Percentiles rank a stretch among this genome's conserved stretches.
phyloP scores from a whole-genome alignment of 2,113 vertebrate species.

The Podocnemis expansa region DNA sequence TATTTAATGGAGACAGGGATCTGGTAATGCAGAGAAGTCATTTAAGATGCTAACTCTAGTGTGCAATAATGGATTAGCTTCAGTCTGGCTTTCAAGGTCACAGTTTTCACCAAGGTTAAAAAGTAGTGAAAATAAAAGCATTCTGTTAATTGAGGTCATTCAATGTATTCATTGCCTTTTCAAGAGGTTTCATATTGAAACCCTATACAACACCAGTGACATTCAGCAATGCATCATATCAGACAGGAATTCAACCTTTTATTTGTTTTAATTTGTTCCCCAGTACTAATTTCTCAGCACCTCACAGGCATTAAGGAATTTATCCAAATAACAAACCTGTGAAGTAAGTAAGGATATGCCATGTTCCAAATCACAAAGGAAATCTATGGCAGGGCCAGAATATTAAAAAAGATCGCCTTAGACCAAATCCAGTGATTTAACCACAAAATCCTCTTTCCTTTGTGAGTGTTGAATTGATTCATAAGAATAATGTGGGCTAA shows the following conservation, averaged over 20 bases:
- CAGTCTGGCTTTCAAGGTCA: neutral
- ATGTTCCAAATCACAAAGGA: accelerated
- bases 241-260: neutral
- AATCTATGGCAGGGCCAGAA: neutral
- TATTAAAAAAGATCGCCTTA: neutral
- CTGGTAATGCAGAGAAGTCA: neutral
- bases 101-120: neutral
- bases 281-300: neutral
- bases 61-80: neutral
- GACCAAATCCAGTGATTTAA: neutral
- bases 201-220: neutral
- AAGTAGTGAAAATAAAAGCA: accelerated
- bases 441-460: neutral
- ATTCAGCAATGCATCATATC: neutral
- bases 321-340: neutral
- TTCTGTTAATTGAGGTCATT: neutral
- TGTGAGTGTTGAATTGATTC: neutral
- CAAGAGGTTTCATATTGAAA: neutral
- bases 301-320: neutral
- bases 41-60: neutral
- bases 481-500: neutral
- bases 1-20: neutral
- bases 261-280: accelerated
- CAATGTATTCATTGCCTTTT: neutral
- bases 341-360: neutral